Conservation (phyloP, 2,113 vertebrate species). For the Nothocercus nigrocapillus region DNA sequence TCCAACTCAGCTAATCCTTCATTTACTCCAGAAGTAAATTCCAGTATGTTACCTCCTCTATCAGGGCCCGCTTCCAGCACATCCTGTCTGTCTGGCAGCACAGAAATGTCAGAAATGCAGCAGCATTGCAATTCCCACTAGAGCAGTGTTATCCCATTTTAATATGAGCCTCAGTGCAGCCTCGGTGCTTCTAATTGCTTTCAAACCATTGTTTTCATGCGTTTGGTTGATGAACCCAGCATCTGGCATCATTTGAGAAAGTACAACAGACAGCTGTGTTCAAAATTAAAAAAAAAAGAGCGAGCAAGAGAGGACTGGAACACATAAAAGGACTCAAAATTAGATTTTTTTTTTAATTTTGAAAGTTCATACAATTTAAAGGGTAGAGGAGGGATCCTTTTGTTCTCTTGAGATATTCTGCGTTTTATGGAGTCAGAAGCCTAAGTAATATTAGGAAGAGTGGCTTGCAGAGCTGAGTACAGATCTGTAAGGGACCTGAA, state of each 20-base stretch:
- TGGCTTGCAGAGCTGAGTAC: background rate
- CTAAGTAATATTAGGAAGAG: background rate
- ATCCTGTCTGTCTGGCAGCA: constrained; percentile 73
- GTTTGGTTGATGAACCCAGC: constrained; percentile 78
- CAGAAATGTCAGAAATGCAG: constrained; percentile 72
- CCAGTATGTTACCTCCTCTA: constrained; percentile 39
- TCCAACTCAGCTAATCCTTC: constrained; percentile 63
- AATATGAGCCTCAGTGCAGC: constrained; percentile 73
- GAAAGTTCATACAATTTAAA: background rate
- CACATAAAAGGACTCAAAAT: constrained; percentile 66
- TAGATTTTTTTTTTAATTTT: background rate
- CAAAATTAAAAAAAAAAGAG: constrained; percentile 58
- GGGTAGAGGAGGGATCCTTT: background rate
- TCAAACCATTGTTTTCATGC: constrained; percentile 78
- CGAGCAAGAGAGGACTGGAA: background rate
- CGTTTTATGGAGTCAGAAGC: background rate
- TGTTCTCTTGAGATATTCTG: background rate
- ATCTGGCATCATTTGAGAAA: constrained; percentile 81
- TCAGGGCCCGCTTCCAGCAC: constrained; percentile 58
- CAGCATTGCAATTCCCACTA: constrained; percentile 72
- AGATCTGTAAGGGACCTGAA: background rate
- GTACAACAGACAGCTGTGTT: constrained; percentile 80
- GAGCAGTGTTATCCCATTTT: constrained; percentile 77
- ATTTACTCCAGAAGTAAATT: constrained; percentile 72
- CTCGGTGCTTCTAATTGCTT: constrained; percentile 79